Conservation (phyloP, 2,797 vertebrate genomes). For the Aplochiton taeniatus region DNA sequence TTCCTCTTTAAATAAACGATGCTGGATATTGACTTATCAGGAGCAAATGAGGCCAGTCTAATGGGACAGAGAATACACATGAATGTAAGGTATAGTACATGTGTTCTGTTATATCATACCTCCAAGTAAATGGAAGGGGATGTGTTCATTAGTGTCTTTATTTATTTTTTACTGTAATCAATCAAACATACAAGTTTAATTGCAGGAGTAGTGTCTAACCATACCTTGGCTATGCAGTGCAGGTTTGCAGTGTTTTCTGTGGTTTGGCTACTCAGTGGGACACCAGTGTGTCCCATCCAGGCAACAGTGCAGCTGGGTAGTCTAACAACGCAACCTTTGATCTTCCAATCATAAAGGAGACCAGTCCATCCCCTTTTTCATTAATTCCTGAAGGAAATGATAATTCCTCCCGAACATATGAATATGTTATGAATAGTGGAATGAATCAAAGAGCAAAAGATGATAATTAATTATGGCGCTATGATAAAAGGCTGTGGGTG, state of each 20-base stretch:
- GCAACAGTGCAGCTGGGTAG: slow-evolving; percentile 49
- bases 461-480: slow-evolving; percentile 80
- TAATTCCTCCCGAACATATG: slow-evolving; percentile 83
- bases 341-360: slow-evolving; percentile 67
- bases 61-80: neutral
- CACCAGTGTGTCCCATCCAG: neutral
- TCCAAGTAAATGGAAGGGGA: too few relatives aligned
- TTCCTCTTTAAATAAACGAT: too few relatives aligned
- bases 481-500: slow-evolving; percentile 78
- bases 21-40: slow-evolving; percentile 2
- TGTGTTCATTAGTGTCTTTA: too few relatives aligned
- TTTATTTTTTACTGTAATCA: too few relatives aligned
- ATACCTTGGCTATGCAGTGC: too few relatives aligned
- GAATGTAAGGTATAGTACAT: neutral
- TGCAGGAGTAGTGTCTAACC: too few relatives aligned
- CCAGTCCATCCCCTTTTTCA: slow-evolving; percentile 70
- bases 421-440: slow-evolving; percentile 83
- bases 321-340: slow-evolving; percentile 67
- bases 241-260: too few relatives aligned
- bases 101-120: too few relatives aligned
- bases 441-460: slow-evolving; percentile 82
- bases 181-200: too few relatives aligned
- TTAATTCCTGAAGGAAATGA: slow-evolving; percentile 83
- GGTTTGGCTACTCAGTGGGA: neutral
- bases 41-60: neutral